Evolutionary conservation across 2,113 vertebrate genomes (phyloP), one percentile per base, ranked within the genome.

Genomic region (Trochalopteron elliotii): DNA sequence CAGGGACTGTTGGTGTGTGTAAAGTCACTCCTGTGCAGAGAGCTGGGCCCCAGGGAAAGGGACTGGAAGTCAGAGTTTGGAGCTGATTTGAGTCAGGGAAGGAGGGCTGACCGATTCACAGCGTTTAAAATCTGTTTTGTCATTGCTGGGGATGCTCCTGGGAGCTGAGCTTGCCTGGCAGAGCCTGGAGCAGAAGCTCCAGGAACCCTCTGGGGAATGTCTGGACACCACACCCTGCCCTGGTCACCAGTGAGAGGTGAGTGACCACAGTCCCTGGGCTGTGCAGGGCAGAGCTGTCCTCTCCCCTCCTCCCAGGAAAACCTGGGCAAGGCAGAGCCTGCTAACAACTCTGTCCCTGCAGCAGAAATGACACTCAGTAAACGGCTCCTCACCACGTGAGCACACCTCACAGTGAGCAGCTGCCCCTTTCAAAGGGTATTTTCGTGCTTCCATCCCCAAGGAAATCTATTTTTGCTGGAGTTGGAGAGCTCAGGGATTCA

Each of bases 401-500:
- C n/a, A 18, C 72, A 15, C 30, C 65, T 44, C 31, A 3, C 12
- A 63, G 49, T 3, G 23, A 76, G 6, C 80, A 79, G 61, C 25
- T 71, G 45, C 33, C 64, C 5, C 0, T 75, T 59, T 7, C 10
- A 81, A 72, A 81, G 72, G 50, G 15, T 16, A 2, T 90, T 89
- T 79, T 68, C 30, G 4, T 50, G 9, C 76, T 39, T 23, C 4
- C 28, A 4, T 45, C 74, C 39, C 39, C 79, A 76, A 33, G 71
- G 35, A 93, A 94, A 95, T 71, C 31, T 64, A 9, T 59, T 96
- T 88, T n/a, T 35, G 40, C 49, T 39, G 39, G 28, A 83, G 67
- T 40, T 70, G 59, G 70, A 82, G 75, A 85, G 70, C 67, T 78
- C 39, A 21, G 52, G 71, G 57, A 39, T 69, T 86, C 63, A 31